These are phyloP conservation scores for Cistogaster globosa DNA, from an alignment of 2,888 invertebrate species.

Conservation along the genomic window DNA sequence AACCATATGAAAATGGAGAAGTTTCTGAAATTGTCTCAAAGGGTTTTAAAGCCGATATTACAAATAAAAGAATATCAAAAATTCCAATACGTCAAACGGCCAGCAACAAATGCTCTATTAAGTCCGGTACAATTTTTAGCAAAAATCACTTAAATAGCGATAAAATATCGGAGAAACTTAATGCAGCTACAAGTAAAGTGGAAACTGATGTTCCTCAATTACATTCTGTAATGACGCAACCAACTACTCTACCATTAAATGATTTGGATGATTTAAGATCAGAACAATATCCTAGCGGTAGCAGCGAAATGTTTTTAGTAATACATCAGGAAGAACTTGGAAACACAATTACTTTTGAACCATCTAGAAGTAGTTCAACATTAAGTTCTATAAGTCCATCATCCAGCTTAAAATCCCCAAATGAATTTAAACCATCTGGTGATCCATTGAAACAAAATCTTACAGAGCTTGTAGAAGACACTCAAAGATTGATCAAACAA, in stretches of 20 bases:
- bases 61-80: conserved; percentile 73
- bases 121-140: neutral
- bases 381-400: conserved; percentile 75
- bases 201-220: conserved; percentile 76
- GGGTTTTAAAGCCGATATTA: neutral
- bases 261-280: conserved; percentile 63
- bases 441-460: conserved; percentile 82
- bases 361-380: conserved; percentile 75
- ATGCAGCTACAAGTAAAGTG: neutral
- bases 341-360: conserved; percentile 54
- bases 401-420: conserved; percentile 71
- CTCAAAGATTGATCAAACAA: conserved; percentile 86
- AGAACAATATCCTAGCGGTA: conserved; percentile 73
- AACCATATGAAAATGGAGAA: neutral
- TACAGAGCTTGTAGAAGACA: conserved; percentile 85
- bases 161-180: neutral
- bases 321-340: conserved; percentile 53
- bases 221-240: neutral
- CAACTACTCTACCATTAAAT: neutral
- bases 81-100: conserved; percentile 78
- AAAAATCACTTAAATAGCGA: neutral
- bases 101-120: conserved; percentile 44
- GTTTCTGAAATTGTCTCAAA: neutral
- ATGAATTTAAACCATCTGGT: conserved; percentile 79
- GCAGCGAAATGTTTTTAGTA: conserved; percentile 75